Percentiles rank a stretch among this genome's conserved stretches.
phyloP scores from a whole-genome alignment of 2,113 vertebrate genomes.

The Neofelis nebulosa region DNA sequence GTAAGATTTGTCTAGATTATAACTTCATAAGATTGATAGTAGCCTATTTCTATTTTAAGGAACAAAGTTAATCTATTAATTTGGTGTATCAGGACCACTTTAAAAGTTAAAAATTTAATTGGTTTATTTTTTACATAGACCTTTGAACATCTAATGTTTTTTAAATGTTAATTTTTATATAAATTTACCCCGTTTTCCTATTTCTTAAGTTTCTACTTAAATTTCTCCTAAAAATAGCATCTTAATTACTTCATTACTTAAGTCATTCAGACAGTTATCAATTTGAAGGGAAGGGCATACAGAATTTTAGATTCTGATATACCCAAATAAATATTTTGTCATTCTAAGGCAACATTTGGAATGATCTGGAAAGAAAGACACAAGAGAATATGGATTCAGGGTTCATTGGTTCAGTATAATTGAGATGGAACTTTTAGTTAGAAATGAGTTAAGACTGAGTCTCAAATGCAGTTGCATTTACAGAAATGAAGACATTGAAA shows the following conservation, averaged over 20 bases:
- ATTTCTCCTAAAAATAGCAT: background rate
- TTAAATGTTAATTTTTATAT: slow-evolving; percentile 43
- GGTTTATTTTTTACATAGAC: slow-evolving; percentile 42
- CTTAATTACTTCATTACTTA: slow-evolving; percentile 4
- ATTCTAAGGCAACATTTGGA: slow-evolving; percentile 39
- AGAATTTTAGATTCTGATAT: slow-evolving; percentile 47
- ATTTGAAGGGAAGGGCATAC: slow-evolving; percentile 7
- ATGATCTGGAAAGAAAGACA: background rate
- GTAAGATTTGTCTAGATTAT: slow-evolving; percentile 74
- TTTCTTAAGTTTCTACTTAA: slow-evolving; percentile 39
- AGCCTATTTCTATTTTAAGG: slow-evolving; percentile 64
- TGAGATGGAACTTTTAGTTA: background rate
- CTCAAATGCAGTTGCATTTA: background rate
- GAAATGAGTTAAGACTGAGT: background rate
- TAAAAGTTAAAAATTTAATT: slow-evolving; percentile 41
- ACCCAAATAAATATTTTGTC: slow-evolving; percentile 30
- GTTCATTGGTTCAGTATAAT: background rate
- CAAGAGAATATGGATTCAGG: slow-evolving; percentile 27
- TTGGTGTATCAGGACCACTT: slow-evolving; percentile 48
- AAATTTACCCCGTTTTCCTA: background rate
- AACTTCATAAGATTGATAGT: slow-evolving; percentile 50
- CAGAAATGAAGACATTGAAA: background rate
- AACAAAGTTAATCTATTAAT: slow-evolving; percentile 64
- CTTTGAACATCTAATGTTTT: background rate
- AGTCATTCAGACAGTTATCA: background rate